Evolutionary conservation across 2,797 vertebrate species (phyloP), one percentile per base, ranked within the genome.

Genomic region (Hemibagrus guttatus): DNA sequence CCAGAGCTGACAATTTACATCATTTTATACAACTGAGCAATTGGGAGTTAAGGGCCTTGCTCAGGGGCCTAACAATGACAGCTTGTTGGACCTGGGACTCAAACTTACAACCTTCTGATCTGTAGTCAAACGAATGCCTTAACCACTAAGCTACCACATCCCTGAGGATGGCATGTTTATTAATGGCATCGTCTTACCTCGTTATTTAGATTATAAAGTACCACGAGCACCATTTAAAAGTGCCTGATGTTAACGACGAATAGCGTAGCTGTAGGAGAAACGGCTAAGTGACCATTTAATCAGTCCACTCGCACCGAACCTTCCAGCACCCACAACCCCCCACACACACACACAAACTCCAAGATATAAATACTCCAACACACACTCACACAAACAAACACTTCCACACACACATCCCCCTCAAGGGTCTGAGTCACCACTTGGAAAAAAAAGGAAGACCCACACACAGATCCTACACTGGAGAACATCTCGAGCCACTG

Each of bases 401-500:
- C 80, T 46, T 21, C 4, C 14, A 63, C 28, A 82, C 68, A 83
- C 61, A 87, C 81, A 90, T 82, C 85, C 84, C 75, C 80, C 86
- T 86, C 71, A 79, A 87, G 86, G 64, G 84, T 87, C 78, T 89
- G 89, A 90, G 84, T 87, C 89, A 90, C 87, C 84, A 84, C 58
- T 89, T 82, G 11, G 68, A 49, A 56, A 35, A 71, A 21, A 83
- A 69, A 71, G 28, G 49, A 31, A 63, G 26, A 81, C 84, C 56
- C 76, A 72, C 64, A 81, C 42, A 80, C 76, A 58, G 13, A 49
- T 75, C 79, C 82, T 19, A 63, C 64, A 63, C 71, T 89, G 35
- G 66, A 81, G 79, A 61, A 74, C 86, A 86, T 84, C 84, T 83
- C 54, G 66, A 78, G 78, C 82, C 69, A 61, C 78, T 56, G n/a